Base-by-base conservation (phyloP, 2,888 invertebrate species). In the Gymnosoma rotundatum region DNA sequence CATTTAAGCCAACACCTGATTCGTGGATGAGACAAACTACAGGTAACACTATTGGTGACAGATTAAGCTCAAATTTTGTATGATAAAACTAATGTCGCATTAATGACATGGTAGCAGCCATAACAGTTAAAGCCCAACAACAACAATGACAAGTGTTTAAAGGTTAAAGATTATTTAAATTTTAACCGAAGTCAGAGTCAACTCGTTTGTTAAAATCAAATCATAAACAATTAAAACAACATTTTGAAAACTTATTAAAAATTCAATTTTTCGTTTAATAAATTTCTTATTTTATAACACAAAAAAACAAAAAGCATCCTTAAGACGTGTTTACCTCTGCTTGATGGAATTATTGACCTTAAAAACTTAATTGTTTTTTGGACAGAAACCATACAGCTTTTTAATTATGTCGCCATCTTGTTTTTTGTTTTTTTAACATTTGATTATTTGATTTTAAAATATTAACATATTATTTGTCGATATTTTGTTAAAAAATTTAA, bases 41-140 rank as follows among this genome's bases (percentile, higher is more conserved):
- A 58, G 56, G 16, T 38, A 81, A 84, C 78, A 81, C 83, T 58
- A 84, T 84, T 84, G 83, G 83, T 84, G 80, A 83, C 80, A 83
- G 52, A 69, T 78, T 69, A 67, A 60, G 61, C 36, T 75, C 38
- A 52, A 18, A 3, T 61, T 18, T 63, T 25, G 16, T n/a, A 74
- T 9, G 5, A 61, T 21, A 52, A 45, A 60, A 32, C 9, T 32
- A 52, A 16, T 63, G 36, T 61, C 61, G 45, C 42, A 48, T 48
- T 61, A 74, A 32, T 32, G 32, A 32, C 32, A 32, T 32, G 32
- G 32, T 32, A 32, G 32, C 32, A 73, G 56, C 70, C 9, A 18
- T 18, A 48, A 3, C n/a, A 48, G 36, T 9, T 58, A 21, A 56
- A 20, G 54, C 63, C 7, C 42, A 69, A 63, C 54, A 75, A 16